Evolutionary conservation across 2,113 vertebrate species (phyloP).

Genomic region (Sinocyclocheilus anophthalmus): DNA sequence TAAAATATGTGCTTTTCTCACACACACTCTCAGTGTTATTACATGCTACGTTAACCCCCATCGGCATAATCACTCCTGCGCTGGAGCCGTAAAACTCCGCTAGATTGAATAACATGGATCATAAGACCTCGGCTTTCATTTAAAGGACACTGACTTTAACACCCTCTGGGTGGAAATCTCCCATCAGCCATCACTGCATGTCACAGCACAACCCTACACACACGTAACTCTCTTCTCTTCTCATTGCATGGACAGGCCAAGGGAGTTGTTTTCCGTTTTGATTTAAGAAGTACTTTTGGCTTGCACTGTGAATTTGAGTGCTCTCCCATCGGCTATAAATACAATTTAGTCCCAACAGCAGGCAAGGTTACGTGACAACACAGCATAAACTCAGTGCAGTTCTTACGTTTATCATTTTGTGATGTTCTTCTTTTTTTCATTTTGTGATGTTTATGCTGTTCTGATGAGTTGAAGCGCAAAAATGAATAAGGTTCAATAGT

Average conservation of each 20-base stretch:
- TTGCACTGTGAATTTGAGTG: constrained; percentile 8
- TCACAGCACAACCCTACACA: neutral
- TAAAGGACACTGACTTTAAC: constrained; percentile 44
- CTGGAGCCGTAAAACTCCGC: constrained; percentile 52
- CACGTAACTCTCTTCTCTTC: neutral
- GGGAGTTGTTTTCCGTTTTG: constrained; percentile 35
- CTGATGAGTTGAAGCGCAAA: neutral
- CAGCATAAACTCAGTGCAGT: neutral
- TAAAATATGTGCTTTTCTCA: constrained; percentile 19
- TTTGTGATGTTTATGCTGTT: neutral
- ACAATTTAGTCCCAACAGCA: neutral
- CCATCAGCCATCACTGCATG: constrained; percentile 15
- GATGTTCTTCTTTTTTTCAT: neutral
- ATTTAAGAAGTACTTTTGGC: constrained; percentile 14
- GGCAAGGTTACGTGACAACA: neutral
- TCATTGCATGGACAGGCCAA: neutral
- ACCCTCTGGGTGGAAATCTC: constrained; percentile 14
- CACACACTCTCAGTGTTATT: constrained; percentile 61
- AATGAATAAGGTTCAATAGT: neutral
- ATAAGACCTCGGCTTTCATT: constrained; percentile 27
- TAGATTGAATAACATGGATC: constrained; percentile 54
- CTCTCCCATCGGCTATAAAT: constrained; percentile 1
- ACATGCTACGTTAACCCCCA: constrained; percentile 69
- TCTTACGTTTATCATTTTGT: neutral
- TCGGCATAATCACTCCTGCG: constrained; percentile 60